Conservation (phyloP, 2,888 invertebrate genomes). For the Ophion obscuratus region DNA sequence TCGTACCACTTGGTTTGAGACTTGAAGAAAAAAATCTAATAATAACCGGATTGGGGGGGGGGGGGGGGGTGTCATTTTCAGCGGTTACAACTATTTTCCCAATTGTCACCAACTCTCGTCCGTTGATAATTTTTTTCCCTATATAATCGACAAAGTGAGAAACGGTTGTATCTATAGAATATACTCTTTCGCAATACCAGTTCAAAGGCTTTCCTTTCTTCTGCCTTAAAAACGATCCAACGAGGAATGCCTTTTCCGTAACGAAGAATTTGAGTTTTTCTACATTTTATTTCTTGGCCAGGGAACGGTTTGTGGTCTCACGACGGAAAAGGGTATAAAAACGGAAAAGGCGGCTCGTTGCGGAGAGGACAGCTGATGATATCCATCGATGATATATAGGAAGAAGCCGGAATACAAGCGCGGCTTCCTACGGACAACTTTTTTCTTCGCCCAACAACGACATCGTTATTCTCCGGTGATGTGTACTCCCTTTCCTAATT, state of each 20-base stretch:
- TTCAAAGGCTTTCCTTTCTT: too few relatives aligned
- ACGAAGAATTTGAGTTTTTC: neutral
- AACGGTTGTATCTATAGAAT: too few relatives aligned
- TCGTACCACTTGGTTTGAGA: slow-evolving; percentile 16
- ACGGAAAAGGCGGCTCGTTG: slow-evolving; percentile 3
- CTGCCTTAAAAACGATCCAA: too few relatives aligned
- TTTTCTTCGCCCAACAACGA: slow-evolving; percentile 18
- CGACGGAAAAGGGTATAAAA: neutral
- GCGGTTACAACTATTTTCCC: too few relatives aligned
- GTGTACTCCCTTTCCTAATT: slow-evolving; percentile 35
- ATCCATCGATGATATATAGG: slow-evolving; percentile 13
- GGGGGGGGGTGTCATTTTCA: neutral
- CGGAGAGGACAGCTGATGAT: slow-evolving; percentile 14
- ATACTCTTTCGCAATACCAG: too few relatives aligned
- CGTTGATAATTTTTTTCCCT: too few relatives aligned
- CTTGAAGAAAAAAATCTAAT: neutral
- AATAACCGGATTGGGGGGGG: neutral
- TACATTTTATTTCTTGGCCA: too few relatives aligned
- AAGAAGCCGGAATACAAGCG: slow-evolving; percentile 22
- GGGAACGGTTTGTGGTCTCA: too few relatives aligned
- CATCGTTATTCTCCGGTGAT: slow-evolving; percentile 33
- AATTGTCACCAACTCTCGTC: too few relatives aligned
- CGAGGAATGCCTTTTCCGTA: neutral
- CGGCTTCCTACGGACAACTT: slow-evolving; percentile 30
- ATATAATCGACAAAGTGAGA: too few relatives aligned